Conservation (phyloP, 2,797 vertebrate species). For the Melanotaenia maccullochi region DNA sequence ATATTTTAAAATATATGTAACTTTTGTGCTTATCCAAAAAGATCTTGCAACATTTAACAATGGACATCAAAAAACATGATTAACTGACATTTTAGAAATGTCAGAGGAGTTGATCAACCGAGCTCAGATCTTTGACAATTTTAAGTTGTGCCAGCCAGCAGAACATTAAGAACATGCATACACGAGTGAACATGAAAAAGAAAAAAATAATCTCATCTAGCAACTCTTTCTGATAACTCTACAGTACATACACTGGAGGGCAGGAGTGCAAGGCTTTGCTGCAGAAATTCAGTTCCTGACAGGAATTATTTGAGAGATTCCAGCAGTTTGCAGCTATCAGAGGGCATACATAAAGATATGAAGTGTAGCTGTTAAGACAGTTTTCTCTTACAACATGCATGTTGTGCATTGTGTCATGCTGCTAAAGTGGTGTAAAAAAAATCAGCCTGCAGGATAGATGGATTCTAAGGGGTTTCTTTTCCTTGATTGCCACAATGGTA, state of each 20-base stretch:
- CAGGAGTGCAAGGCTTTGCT: conserved; percentile 22
- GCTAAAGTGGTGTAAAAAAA: conserved; percentile 31
- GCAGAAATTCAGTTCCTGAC: conserved; percentile 22
- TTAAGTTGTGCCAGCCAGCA: conserved; percentile 21
- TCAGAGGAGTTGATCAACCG: conserved; percentile 40
- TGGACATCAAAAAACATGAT: conserved; percentile 56
- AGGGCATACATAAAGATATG: conserved; percentile 27
- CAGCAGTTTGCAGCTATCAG: conserved; percentile 54
- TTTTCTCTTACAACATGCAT: conserved; percentile 36
- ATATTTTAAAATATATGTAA: conserved; percentile 33
- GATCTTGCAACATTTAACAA: conserved; percentile 69
- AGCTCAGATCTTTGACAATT: conserved; percentile 16
- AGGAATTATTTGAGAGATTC: conserved; percentile 51
- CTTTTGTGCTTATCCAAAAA: conserved; percentile 56
- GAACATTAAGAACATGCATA: conserved; percentile 14
- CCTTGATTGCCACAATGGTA: conserved; percentile 38
- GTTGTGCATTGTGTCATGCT: conserved; percentile 29
- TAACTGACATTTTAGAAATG: conserved; percentile 64
- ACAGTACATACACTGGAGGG: conserved; percentile 10
- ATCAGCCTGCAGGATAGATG: conserved; percentile 40
- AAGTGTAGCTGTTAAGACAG: conserved; percentile 36
- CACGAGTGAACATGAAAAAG: conserved; percentile 32
- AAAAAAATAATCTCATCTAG: conserved; percentile 38
- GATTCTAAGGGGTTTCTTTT: conserved; percentile 37
- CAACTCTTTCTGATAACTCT: conserved; percentile 19